Evolutionary conservation across 2,888 invertebrate genomes (phyloP), one percentile per base, ranked within the genome.

Genomic region (Scaptomyza parva): DNA sequence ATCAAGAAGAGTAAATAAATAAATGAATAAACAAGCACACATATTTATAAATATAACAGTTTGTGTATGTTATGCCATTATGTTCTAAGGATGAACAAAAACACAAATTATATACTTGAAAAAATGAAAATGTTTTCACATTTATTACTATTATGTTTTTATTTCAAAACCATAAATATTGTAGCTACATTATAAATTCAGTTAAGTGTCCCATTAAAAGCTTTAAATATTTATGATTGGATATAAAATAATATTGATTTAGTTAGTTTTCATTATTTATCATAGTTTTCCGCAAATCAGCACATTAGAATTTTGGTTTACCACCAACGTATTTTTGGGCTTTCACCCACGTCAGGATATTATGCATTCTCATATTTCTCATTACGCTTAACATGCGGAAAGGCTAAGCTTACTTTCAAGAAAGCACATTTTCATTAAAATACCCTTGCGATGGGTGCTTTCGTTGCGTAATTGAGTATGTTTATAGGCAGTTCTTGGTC

Each of bases 351-450:
- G 12, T 35, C 17, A 8, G 18, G 18, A 37, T 60, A 61, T 24
- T 24, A 45, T 30, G 20, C 33, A 40, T 35, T 52, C 48, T 71
- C 48, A 61, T 45, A 57, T 74, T 54, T 51, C 69, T 62, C 39
- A 74, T 68, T 60, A 67, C 7, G n/a, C 22, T 1, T 6, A 33
- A 18, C 30, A 37, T 28, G 30, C n/a, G 6, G 1, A 20, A 2
- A 12, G 22, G 40, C 47, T 20, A 14, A 33, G 45, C 24, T 26
- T 39, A 44, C 48, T 52, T 40, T 28, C 8, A 40, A 43, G 48
- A 55, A 55, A 47, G 48, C 26, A 51, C 45, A 52, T 43, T 52
- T 50, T 54, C 48, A 74, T 76, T 57, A 43, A 37, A 8, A 52
- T 61, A 62, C 61, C 20, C 62, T 62, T 35, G 9, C 17, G 14